phyloP scores from a whole-genome alignment of 2,113 vertebrate species.

The Eurystomus gularis region DNA sequence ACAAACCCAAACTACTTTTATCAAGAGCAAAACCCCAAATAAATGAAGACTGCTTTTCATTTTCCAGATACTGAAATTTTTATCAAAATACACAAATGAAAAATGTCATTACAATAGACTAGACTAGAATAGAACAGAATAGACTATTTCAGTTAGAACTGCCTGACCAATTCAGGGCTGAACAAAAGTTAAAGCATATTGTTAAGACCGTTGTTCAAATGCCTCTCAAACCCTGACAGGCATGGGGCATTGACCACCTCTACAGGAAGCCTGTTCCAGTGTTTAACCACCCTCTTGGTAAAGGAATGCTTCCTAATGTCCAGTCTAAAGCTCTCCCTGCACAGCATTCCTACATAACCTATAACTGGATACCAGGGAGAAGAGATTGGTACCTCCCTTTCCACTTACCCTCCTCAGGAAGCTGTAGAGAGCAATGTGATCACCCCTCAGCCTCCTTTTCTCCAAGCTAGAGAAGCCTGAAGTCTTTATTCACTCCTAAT shows the following conservation, averaged over 20 bases:
- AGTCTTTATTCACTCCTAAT: neutral
- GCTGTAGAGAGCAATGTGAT: too few relatives aligned
- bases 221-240: neutral
- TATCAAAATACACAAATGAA: neutral
- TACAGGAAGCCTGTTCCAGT: neutral
- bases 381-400: neutral
- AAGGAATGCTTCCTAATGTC: neutral
- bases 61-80: neutral
- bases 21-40: neutral
- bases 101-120: neutral
- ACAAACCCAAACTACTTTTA: neutral
- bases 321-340: neutral
- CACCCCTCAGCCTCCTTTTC: neutral
- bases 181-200: neutral
- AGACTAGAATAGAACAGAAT: neutral
- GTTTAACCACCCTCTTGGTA: neutral
- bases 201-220: neutral
- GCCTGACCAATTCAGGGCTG: neutral
- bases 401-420: neutral
- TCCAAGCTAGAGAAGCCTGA: neutral
- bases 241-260: neutral
- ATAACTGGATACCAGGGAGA: neutral
- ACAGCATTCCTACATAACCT: fast-evolving
- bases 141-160: neutral
- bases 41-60: neutral